Conservation (phyloP, 2,113 vertebrate genomes). For the Hystrix brachyura region DNA sequence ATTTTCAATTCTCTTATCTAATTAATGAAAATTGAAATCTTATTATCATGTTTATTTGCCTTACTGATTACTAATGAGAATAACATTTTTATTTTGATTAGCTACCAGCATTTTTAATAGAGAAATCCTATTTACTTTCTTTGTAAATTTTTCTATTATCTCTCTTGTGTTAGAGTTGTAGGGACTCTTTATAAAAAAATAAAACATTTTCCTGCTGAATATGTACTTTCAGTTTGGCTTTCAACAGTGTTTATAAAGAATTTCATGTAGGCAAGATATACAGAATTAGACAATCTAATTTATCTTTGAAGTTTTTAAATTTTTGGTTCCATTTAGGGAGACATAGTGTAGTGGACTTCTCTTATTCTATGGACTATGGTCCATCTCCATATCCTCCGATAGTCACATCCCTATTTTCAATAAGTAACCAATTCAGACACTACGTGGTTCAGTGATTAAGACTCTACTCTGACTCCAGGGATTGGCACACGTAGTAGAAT, state of each 20-base stretch:
- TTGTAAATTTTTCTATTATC: background rate
- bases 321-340: background rate
- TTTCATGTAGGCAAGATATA: background rate
- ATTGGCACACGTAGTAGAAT: background rate
- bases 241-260: background rate
- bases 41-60: background rate
- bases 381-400: background rate
- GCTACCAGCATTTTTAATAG: background rate
- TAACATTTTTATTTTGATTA: background rate
- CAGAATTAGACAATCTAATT: background rate
- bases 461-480: background rate
- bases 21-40: conserved; percentile 53
- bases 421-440: background rate
- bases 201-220: background rate
- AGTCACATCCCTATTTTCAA: background rate
- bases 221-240: background rate
- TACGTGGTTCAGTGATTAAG: background rate
- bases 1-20: conserved; percentile 1
- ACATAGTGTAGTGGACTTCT: background rate
- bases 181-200: background rate
- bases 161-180: background rate
- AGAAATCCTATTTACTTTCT: background rate
- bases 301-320: background rate
- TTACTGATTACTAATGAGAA: conserved; percentile 31
- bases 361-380: background rate